Base-by-base conservation (phyloP, 2,797 vertebrate species). In the Sebastes hubbsi region DNA sequence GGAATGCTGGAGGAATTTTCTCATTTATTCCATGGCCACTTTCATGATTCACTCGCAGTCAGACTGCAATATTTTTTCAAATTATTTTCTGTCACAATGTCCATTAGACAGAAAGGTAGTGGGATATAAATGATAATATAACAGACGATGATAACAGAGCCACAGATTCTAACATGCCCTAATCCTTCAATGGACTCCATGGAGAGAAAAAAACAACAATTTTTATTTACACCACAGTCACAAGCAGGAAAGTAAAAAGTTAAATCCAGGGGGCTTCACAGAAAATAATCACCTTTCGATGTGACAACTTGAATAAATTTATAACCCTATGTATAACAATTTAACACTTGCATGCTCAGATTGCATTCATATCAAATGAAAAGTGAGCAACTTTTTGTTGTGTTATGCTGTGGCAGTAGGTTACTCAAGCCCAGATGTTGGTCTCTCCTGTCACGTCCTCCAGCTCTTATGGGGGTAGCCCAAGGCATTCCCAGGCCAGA, bases 401-500 rank as follows among this genome's bases (percentile, higher is more conserved):
- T 34, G 9, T 34, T 2, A 52, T 71, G 32, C 61, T 52, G 32
- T 65, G 34, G 64, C 60, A 60, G 69, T 4, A 27, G 22, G 20
- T 22, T 38, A 58, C 18, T 75, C 14, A 46, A 12, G 1, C 6
- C 60, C 58, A 36, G 12, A 62, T 16, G 13, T 61, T 68, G 32
- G 49, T 63, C 61, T 83, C 52, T 69, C 30, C 63, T 14, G 13
- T 72, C 62, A 72, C 14, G 10, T 36, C 32, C 42, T 70, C 14
- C 34, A 64, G 24, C 72, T 79, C 66, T 59, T 83, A 65, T 46
- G 56, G 61, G 54, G 16, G 66, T 63, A 52, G 81, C 81, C 76
- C 62, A 71, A 64, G 55, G 72, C 54, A 2, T 46, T 75, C 72
- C 72, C 29, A n/a, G 60, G 66, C n/a, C 72, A 79, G 78, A 74